Percentiles rank a stretch among this genome's conserved stretches.
These are phyloP conservation scores for Urocitellus parryii DNA, from an alignment of 2,113 vertebrate genomes.

Conservation along the genomic window DNA sequence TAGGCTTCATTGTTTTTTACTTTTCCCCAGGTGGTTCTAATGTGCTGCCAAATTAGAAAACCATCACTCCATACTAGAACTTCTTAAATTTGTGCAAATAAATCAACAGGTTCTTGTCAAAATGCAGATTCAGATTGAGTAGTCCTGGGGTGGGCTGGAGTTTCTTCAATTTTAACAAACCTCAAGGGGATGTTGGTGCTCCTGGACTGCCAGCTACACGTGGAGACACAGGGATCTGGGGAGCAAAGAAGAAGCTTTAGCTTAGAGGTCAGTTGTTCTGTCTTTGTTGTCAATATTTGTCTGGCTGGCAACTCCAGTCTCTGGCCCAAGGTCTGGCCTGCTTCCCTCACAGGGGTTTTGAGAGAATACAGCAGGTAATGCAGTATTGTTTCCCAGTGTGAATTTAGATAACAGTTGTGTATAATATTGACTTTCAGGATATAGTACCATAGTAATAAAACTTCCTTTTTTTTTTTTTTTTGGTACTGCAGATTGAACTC, in stretches of 20 bases:
- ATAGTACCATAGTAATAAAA: neutral
- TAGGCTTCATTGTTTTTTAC: neutral
- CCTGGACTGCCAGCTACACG: neutral
- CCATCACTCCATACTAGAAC: neutral
- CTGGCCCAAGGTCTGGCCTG: neutral
- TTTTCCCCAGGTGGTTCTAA: neutral
- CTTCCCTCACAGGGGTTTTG: neutral
- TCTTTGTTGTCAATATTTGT: neutral
- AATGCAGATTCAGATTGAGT: neutral
- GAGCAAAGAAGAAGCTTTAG: neutral
- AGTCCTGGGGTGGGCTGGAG: neutral
- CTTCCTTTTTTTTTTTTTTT: neutral
- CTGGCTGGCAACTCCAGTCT: neutral
- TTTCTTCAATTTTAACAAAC: neutral
- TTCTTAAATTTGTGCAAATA: neutral
- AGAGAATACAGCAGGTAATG: neutral
- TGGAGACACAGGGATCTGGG: neutral
- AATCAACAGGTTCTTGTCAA: neutral
- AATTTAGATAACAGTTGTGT: neutral
- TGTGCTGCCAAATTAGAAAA: neutral
- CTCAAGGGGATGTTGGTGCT: neutral
- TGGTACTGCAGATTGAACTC: too few relatives aligned
- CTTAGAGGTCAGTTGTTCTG: neutral
- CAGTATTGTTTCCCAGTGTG: neutral
- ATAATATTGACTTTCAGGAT: neutral